Percentiles rank a stretch among this genome's conserved stretches.
Evolutionary conservation across 2,797 vertebrate species (phyloP).

Genomic region (Setipinna tenuifilis): DNA sequence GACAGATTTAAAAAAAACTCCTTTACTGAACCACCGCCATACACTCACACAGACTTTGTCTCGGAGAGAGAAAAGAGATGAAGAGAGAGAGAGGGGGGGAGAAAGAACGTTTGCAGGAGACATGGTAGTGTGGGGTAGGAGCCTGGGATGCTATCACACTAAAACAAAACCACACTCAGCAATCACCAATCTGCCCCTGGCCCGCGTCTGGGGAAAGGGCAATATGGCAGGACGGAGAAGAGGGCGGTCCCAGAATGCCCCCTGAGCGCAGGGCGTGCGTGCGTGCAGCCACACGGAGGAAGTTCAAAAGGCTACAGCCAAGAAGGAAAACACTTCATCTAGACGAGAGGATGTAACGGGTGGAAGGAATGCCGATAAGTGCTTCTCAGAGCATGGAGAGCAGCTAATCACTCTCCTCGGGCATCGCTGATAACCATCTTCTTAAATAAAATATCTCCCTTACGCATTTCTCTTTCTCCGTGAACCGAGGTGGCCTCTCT

Average conservation of each 20-base stretch:
- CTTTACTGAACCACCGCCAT: too few species aligned
- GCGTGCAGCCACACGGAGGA: not conserved
- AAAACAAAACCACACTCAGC: too few species aligned
- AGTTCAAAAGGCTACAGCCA: not conserved
- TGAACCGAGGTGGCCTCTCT: not conserved
- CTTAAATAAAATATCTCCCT: not conserved
- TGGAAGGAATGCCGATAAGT: not conserved
- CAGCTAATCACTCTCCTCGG: not conserved
- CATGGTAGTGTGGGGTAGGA: not conserved
- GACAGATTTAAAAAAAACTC: too few species aligned
- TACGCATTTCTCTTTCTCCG: not conserved
- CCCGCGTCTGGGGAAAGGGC: too few species aligned
- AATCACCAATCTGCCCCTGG: too few species aligned
- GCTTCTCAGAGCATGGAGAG: not conserved
- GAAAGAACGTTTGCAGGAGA: not conserved
- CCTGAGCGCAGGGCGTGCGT: not conserved
- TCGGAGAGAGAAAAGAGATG: too few species aligned
- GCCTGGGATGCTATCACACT: too few species aligned
- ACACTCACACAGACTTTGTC: too few species aligned
- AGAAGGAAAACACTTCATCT: not conserved
- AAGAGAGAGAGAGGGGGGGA: too few species aligned
- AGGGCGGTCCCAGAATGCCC: too few species aligned
- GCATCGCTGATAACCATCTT: not conserved
- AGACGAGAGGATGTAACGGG: not conserved
- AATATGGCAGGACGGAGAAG: too few species aligned